Base-by-base conservation (phyloP, 2,888 invertebrate species). In the Noctua comes region DNA sequence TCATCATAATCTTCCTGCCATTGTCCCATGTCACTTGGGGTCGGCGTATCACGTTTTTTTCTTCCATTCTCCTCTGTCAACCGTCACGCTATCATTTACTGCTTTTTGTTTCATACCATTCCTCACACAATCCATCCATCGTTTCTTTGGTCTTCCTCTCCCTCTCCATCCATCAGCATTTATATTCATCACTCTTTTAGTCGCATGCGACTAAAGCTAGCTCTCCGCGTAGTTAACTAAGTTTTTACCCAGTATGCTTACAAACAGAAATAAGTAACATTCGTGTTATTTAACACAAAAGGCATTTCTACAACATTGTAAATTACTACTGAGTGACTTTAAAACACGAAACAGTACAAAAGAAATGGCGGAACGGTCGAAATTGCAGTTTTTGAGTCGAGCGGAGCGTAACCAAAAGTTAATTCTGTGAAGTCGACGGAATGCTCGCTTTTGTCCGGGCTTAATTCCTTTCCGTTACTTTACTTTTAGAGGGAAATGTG, bases 371-470 rank as follows among this genome's bases (percentile, higher is more conserved):
- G 24, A 69, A n/a, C 6, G 16, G 36, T 24, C 11, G 69, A 66
- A 80, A 83, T 70, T 76, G 77, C 69, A 83, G 43, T 77, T 80
- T 66, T 76, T 16, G 13, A 66, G 64, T 83, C 43, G 36, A 83
- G 65, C 51, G 40, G 43, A 83, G 65, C 51, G 40, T 36, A 40
- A 43, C 36, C 13, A 48, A 48, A 70, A 65, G 40, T 68, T 27
- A 69, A 80, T 76, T 70, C n/a, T n/a, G 40, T 64, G 27, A 24
- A 51, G n/a, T 83, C 27, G 51, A 36, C 69, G 31, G 51, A 70
- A 65, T 83, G 59, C 51, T 65, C n/a, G 18, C 76, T 59, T 75
- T 59, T 69, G 64, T 69, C 31, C 11, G 40, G 27, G 18, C 8
- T n/a, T 31, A 40, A 68, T 71, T 66, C 31, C 18, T 31, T 57